Percentiles rank a stretch among this genome's conserved stretches.
Evolutionary conservation across 2,797 vertebrate genomes (phyloP).

Genomic region (Cyclura pinguis): DNA sequence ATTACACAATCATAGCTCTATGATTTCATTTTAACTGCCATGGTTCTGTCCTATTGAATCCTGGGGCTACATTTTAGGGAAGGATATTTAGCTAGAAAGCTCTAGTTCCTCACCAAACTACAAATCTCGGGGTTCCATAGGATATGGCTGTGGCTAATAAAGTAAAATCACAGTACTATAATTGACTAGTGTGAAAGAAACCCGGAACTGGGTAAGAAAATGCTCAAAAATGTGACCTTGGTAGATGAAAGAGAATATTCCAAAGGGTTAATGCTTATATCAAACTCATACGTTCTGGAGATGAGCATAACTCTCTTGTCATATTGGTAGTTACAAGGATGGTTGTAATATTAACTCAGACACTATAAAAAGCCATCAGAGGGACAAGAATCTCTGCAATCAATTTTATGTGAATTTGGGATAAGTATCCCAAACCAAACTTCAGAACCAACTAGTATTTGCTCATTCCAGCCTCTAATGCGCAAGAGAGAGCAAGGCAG

Average conservation of each 20-base stretch:
- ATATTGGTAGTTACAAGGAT: background rate
- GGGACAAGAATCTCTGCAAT: constrained; percentile 4
- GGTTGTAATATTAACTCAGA: background rate
- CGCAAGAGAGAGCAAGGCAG: constrained; percentile 31
- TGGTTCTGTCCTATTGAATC: no score
- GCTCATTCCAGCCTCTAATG: constrained; percentile 64
- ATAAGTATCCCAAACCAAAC: background rate
- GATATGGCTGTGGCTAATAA: no score
- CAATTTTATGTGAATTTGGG: constrained; percentile 53
- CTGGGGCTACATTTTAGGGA: no score
- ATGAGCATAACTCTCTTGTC: background rate
- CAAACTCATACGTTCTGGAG: background rate
- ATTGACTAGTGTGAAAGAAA: background rate
- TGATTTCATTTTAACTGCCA: no score
- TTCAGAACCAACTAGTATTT: background rate
- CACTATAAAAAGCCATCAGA: constrained; percentile 23
- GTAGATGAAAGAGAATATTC: background rate
- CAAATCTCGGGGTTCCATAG: no score
- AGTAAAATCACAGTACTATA: no score
- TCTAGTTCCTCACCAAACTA: no score
- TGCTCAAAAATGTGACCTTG: background rate
- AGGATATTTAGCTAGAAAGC: background rate
- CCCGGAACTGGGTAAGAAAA: background rate
- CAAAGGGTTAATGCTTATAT: background rate
- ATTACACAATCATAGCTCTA: no score